Conservation (phyloP, 2,113 vertebrate genomes). For the Megaptera novaeangliae region DNA sequence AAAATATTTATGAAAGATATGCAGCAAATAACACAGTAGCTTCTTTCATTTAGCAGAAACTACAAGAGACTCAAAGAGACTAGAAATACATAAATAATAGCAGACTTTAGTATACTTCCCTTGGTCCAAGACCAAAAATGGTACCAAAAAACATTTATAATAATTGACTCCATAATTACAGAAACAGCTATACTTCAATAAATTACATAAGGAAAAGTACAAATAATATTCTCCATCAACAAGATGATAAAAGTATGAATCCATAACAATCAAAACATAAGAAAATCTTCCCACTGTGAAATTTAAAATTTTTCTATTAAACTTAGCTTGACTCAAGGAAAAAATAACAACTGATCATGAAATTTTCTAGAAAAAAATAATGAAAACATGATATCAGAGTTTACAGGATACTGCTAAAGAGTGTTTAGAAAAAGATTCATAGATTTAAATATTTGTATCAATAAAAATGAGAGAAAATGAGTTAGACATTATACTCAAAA, state of each 20-base stretch:
- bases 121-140: not conserved
- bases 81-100: not conserved
- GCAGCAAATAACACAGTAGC: not conserved
- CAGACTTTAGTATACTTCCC: not conserved
- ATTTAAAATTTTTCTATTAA: not conserved
- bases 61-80: not conserved
- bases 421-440: not conserved
- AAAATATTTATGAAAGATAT: constrained; percentile 27
- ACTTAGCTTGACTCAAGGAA: not conserved
- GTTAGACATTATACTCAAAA: not conserved
- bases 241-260: not conserved
- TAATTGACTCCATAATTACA: not conserved
- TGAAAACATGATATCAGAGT: not conserved
- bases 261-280: not conserved
- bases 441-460: not conserved
- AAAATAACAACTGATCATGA: not conserved
- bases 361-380: not conserved
- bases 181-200: not conserved
- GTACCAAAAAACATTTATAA: not conserved
- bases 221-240: constrained; percentile 4
- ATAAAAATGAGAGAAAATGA: constrained; percentile 4
- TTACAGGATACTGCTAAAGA: not conserved
- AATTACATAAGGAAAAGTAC: not conserved
- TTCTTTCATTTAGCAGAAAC: not conserved
- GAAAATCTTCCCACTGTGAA: not conserved